These are phyloP conservation scores for Oreotrochilus melanogaster DNA, from an alignment of 2,113 vertebrate species.

Conservation along the genomic window DNA sequence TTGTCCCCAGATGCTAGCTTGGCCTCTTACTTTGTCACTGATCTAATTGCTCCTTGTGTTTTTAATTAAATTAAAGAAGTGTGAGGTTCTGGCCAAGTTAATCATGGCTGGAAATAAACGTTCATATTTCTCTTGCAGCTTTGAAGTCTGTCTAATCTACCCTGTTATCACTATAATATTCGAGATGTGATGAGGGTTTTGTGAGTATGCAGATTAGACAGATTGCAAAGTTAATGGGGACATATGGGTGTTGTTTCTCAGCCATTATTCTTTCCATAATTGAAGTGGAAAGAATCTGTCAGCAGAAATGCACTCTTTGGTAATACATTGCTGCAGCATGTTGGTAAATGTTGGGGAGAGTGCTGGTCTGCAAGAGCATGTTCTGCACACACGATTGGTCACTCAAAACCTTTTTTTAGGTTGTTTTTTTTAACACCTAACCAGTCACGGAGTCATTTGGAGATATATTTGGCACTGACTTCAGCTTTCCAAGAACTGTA, in stretches of 20 bases:
- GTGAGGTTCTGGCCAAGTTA: slow-evolving; percentile 48
- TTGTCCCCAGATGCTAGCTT: background rate
- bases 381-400: background rate
- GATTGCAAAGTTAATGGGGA: slow-evolving; percentile 66
- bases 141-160: slow-evolving; percentile 54
- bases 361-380: background rate
- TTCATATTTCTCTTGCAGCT: slow-evolving; percentile 23
- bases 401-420: background rate
- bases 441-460: background rate
- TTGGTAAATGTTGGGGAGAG: slow-evolving; percentile 16
- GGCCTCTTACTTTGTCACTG: background rate
- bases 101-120: background rate
- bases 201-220: slow-evolving; percentile 53
- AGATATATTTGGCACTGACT: background rate
- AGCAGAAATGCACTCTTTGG: slow-evolving; percentile 42
- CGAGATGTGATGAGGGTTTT: slow-evolving; percentile 39
- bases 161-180: slow-evolving; percentile 28
- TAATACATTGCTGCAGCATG: slow-evolving; percentile 36
- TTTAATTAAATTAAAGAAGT: slow-evolving; percentile 39
- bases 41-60: slow-evolving; percentile 32
- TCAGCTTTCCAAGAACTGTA: background rate
- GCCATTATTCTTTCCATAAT: slow-evolving; percentile 66
- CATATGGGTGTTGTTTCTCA: slow-evolving; percentile 55
- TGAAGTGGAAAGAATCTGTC: slow-evolving; percentile 68
- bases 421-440: background rate